Percentiles rank a stretch among this genome's conserved stretches.
Evolutionary conservation across 2,113 vertebrate genomes (phyloP).

Genomic region (Salminus brasiliensis): DNA sequence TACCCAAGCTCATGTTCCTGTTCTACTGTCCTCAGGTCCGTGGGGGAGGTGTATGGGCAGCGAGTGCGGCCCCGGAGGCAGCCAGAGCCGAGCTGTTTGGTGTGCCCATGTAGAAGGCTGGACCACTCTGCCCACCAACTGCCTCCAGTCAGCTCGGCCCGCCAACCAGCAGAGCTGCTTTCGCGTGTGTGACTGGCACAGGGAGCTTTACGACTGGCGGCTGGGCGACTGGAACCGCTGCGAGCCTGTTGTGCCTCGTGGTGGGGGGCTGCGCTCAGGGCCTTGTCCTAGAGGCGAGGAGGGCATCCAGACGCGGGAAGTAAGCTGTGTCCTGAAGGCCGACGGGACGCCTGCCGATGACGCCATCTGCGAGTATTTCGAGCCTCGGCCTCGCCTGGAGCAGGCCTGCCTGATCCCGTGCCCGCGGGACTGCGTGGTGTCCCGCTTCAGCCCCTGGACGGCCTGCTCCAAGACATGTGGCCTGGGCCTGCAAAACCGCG

Average conservation of each 20-base stretch:
- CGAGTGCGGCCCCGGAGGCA: constrained; percentile 92
- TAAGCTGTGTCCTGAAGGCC: constrained; percentile 84
- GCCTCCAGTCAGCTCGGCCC: constrained; percentile 82
- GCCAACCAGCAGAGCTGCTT: constrained; percentile 95
- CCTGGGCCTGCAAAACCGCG: constrained; percentile 86
- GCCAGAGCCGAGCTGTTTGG: constrained; percentile 94
- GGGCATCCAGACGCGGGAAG: constrained; percentile 90
- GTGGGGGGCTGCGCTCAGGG: constrained; percentile 65
- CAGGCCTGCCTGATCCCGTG: constrained; percentile 96
- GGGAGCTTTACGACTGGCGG: constrained; percentile 92
- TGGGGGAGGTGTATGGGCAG: constrained; percentile 99
- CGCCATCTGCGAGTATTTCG: constrained; percentile 96
- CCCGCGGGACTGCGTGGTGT: constrained; percentile 89
- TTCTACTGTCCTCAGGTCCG: constrained; percentile 79
- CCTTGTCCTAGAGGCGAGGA: constrained; percentile 87
- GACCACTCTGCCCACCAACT: constrained; percentile 94
- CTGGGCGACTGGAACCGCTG: constrained; percentile 89
- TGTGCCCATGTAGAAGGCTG: constrained; percentile 94
- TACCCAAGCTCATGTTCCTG: constrained; percentile 15
- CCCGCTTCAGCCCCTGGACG: constrained; percentile 89
- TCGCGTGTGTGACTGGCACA: constrained; percentile 95
- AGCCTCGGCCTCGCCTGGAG: constrained; percentile 90
- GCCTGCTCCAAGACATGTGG: constrained; percentile 93
- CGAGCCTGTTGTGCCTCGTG: constrained; percentile 80
- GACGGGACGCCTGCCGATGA: constrained; percentile 82